These are phyloP conservation scores for Monopterus albus DNA, from an alignment of 2,113 vertebrate species.

Conservation along the genomic window DNA sequence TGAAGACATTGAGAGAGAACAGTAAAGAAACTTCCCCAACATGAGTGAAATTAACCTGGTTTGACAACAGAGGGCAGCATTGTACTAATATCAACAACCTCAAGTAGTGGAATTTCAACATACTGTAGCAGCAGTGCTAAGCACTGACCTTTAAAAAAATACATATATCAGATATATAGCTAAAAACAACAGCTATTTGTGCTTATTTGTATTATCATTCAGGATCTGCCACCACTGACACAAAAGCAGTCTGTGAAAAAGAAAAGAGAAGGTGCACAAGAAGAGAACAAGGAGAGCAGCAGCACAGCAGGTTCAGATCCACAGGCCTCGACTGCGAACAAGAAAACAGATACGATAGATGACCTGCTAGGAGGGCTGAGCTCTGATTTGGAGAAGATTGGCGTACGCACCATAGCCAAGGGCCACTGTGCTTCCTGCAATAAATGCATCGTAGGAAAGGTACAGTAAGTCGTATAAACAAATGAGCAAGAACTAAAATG, in stretches of 20 bases:
- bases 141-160: not conserved
- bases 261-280: conserved; percentile 24
- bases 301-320: conserved; percentile 1
- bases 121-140: not conserved
- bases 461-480: conserved; percentile 49
- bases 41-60: not conserved
- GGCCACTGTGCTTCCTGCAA: conserved; percentile 86
- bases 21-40: not conserved
- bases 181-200: not conserved
- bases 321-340: conserved; percentile 17
- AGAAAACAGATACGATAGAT: conserved; percentile 79
- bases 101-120: too few species aligned
- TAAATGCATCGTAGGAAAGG: conserved; percentile 90
- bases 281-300: conserved; percentile 20
- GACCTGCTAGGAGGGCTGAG: conserved; percentile 87
- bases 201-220: conserved; percentile 15
- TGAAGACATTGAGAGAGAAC: not conserved
- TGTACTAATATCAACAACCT: not conserved
- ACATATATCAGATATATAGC: not conserved
- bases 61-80: conserved; percentile 73
- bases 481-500: not conserved
- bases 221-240: conserved; percentile 65
- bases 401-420: conserved; percentile 83
- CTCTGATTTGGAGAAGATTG: conserved; percentile 89
- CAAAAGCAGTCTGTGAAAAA: conserved; percentile 56